A percentile compares a stretch with the other conserved stretches of the same genome.
Evolutionary conservation across 2,888 invertebrate species (phyloP).

Genomic region (Epiblema foenella): DNA sequence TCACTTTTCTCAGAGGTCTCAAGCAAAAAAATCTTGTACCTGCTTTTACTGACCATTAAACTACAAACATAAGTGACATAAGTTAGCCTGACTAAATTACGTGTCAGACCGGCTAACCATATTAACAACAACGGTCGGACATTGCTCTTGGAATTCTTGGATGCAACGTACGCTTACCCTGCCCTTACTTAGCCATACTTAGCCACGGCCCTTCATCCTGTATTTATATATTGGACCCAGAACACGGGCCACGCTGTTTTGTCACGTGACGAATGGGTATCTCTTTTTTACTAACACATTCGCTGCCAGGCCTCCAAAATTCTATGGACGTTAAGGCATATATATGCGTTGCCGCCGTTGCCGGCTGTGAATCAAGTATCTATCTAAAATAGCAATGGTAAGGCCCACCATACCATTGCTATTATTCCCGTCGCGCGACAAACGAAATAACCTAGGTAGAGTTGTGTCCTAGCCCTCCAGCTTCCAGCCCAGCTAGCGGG

Average conservation of each 20-base stretch:
- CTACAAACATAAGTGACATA: neutral
- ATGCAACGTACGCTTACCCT: conserved; percentile 5
- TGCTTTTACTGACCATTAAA: neutral
- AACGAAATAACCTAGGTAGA: neutral
- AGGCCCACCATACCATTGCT: too few species aligned
- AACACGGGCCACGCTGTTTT: neutral
- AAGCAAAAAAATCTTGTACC: neutral
- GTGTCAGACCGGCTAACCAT: neutral
- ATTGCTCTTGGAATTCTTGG: conserved; percentile 18
- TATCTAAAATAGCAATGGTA: neutral
- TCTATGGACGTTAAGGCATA: too few species aligned
- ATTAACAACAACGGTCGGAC: conserved; percentile 15
- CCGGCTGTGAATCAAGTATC: too few species aligned
- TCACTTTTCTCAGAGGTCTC: neutral
- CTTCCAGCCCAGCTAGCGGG: neutral
- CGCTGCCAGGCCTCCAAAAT: too few species aligned
- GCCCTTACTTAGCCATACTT: neutral
- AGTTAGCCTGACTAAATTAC: neutral
- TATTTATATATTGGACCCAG: neutral
- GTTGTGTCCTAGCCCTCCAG: neutral
- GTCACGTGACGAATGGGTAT: conserved; percentile 1
- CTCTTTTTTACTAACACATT: neutral
- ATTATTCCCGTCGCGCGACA: neutral
- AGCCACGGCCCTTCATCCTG: neutral
- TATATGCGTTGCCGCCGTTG: too few species aligned